A percentile compares a stretch with the other conserved stretches of the same genome.
phyloP scores from a whole-genome alignment of 1,140 invertebrate genomes.

The Nomia melanderi region DNA sequence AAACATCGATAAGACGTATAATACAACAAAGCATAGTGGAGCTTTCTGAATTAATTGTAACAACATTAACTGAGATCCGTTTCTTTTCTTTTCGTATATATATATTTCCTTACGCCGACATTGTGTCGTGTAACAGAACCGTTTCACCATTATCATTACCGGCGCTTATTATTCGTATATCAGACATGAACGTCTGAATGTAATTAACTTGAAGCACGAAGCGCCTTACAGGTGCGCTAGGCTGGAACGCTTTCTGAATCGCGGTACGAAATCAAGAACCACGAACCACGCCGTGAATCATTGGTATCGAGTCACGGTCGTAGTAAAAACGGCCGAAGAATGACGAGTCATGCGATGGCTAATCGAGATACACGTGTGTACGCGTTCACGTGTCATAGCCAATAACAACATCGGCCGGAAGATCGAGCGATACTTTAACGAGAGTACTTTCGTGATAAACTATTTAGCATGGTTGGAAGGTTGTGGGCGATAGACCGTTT shows the following conservation, averaged over 20 bases:
- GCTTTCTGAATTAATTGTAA: no score
- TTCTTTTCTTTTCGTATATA: no score
- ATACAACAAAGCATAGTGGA: no score
- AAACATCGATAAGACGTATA: no score
- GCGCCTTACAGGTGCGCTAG: neutral
- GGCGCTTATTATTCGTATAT: no score
- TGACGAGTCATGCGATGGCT: neutral
- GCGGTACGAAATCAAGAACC: neutral
- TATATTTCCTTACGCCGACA: no score
- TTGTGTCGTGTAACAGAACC: no score
- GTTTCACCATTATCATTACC: no score
- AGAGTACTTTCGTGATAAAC: conserved; percentile 54
- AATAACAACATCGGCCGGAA: conserved; percentile 39
- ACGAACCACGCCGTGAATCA: neutral
- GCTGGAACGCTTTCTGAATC: neutral
- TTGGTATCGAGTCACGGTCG: neutral
- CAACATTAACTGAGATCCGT: no score
- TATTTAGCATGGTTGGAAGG: conserved; percentile 47
- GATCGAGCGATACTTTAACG: conserved; percentile 51
- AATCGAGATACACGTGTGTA: conserved; percentile 5
- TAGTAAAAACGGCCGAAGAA: neutral
- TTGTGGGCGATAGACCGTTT: conserved; percentile 45
- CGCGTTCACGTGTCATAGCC: conserved; percentile 11
- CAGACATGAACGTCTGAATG: neutral
- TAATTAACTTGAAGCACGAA: neutral